Base-by-base conservation (phyloP, 2,888 invertebrate genomes). In the Iselma pallidipennis region DNA sequence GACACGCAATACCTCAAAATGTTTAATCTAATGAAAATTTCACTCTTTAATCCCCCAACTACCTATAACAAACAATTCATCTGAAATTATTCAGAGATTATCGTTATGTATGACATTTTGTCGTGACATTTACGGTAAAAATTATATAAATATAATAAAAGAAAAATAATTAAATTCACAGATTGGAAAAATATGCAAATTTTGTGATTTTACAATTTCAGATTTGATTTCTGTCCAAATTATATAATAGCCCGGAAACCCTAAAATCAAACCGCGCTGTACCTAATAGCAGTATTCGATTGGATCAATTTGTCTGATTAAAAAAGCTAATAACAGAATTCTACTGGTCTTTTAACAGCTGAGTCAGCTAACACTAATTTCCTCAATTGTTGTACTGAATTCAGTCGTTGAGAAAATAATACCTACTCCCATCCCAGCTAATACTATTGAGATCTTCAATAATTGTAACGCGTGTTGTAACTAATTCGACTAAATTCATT, bases 291-390 rank as follows among this genome's bases (percentile, higher is more conserved):
- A n/a, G n/a, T n/a, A n/a, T 16, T 16, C 16, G 37, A 42, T 42
- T 42, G 10, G 21, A 19, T 42, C 42, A 21, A 42, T 21, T 42
- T 21, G 42, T 9, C 4, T 19, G 42, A 42, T 42, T 42, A 33
- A 42, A 42, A 42, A 19, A 21, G 7, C 10, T n/a, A n/a, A n/a
- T n/a, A n/a, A n/a, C n/a, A n/a, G 2, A 42, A n/a, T 37, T 37
- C 16, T 37, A 2, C 16, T 5, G 16, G 37, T 9, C 16, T 37
- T 37, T 37, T 37, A 63, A 63, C 48, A 57, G 57, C 61, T 58
- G 66, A 59, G 55, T 63, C 66, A 66, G 63, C 54, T 49, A 56
- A 51, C 49, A 48, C 56, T 65, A 65, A 65, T 61, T 58, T 58
- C 55, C 49, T 33, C n/a, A 16, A n/a, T 37, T 37, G 16, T 37